Evolutionary conservation across 1,140 invertebrate genomes (phyloP).

Genomic region (Araneus ventricosus): DNA sequence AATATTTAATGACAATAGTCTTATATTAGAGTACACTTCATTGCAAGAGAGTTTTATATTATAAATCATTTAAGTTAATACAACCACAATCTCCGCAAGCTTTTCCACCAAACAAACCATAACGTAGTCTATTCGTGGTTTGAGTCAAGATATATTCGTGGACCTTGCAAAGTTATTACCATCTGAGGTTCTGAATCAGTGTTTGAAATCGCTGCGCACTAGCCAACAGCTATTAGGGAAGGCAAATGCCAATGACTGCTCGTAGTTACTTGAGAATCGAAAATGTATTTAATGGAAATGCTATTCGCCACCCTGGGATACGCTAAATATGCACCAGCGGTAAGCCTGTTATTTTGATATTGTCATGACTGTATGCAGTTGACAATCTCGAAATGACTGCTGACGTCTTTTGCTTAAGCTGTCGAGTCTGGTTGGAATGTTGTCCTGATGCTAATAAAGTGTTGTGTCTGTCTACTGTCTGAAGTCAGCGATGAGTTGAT

Average conservation of each 20-base stretch:
- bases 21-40: too few species aligned
- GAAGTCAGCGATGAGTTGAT: not conserved
- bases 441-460: not conserved
- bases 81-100: not conserved
- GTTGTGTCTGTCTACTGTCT: not conserved
- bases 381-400: not conserved
- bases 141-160: too few species aligned
- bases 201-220: not conserved
- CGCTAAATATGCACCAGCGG: not conserved
- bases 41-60: too few species aligned
- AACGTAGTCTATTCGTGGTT: not conserved
- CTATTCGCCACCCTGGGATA: not conserved
- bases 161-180: not conserved
- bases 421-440: not conserved
- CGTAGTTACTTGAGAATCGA: not conserved
- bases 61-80: too few species aligned
- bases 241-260: not conserved
- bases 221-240: not conserved
- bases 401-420: not conserved
- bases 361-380: not conserved
- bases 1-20: too few species aligned
- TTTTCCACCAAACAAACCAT: not conserved
- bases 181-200: not conserved
- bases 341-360: not conserved
- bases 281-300: not conserved